These are phyloP conservation scores for Meteorus cinctellus DNA, from an alignment of 2,888 invertebrate species.

Conservation along the genomic window DNA sequence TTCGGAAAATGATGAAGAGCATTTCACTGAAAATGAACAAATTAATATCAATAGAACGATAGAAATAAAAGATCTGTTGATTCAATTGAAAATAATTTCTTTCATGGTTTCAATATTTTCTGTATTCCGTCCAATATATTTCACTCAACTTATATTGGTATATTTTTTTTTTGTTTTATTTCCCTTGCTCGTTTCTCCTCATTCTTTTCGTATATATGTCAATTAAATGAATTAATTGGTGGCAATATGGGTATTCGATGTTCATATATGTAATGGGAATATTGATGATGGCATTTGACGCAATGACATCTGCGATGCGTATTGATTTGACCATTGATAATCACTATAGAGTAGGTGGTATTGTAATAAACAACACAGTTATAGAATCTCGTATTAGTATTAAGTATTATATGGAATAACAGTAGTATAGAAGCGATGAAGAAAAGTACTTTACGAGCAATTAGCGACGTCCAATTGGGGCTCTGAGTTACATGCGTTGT, in stretches of 20 bases:
- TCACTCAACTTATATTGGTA: neutral
- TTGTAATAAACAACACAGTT: neutral
- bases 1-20: neutral
- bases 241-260: neutral
- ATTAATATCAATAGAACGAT: neutral
- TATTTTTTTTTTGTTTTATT: constrained; percentile 1
- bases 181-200: neutral
- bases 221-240: constrained; percentile 23
- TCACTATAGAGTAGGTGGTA: neutral
- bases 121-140: neutral
- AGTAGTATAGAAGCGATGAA: constrained; percentile 32
- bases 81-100: constrained; percentile 14
- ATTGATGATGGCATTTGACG: constrained; percentile 1
- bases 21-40: neutral
- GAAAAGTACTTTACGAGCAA: constrained; percentile 47
- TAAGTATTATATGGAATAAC: neutral
- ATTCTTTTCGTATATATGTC: constrained; percentile 6
- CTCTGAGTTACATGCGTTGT: constrained; percentile 50
- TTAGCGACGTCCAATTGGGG: constrained; percentile 49
- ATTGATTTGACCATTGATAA: constrained; percentile 31
- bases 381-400: neutral
- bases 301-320: constrained; percentile 26
- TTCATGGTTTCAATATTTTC: neutral
- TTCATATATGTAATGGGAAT: neutral
- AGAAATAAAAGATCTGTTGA: neutral